These are phyloP conservation scores for Bombus superbus DNA, from an alignment of 1,140 invertebrate species.

Conservation along the genomic window DNA sequence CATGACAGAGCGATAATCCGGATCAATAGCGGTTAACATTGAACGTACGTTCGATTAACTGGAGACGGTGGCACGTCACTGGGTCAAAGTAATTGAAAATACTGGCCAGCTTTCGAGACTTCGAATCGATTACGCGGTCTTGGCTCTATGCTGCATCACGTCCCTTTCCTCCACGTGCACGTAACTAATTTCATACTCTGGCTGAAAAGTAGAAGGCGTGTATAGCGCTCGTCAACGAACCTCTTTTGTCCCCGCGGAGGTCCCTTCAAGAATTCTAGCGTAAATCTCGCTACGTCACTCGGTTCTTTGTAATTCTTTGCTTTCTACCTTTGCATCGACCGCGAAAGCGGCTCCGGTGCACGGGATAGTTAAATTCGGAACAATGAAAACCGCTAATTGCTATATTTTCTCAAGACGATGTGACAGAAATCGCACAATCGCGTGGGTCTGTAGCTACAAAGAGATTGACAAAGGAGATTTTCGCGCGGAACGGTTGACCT, in stretches of 20 bases:
- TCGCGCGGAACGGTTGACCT: background rate
- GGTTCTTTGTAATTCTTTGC: background rate
- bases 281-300: slow-evolving; percentile 26
- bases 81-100: slow-evolving; percentile 47
- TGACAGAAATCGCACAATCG: background rate
- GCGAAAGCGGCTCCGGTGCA: background rate
- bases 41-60: background rate
- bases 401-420: no score
- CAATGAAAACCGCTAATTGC: background rate
- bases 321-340: background rate
- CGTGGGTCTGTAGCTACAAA: background rate
- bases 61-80: background rate
- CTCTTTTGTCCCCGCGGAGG: slow-evolving; percentile 21
- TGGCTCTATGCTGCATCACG: slow-evolving; percentile 41
- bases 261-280: slow-evolving; percentile 30
- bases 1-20: background rate
- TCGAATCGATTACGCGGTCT: slow-evolving; percentile 18
- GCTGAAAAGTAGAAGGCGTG: slow-evolving; percentile 31
- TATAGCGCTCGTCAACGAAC: slow-evolving; percentile 14
- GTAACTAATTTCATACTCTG: slow-evolving; percentile 44
- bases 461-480: background rate
- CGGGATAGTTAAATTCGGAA: background rate
- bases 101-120: background rate
- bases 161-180: slow-evolving; percentile 27
- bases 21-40: background rate